Base-by-base conservation (phyloP, 1,140 invertebrate genomes). In the Conus betulinus region DNA sequence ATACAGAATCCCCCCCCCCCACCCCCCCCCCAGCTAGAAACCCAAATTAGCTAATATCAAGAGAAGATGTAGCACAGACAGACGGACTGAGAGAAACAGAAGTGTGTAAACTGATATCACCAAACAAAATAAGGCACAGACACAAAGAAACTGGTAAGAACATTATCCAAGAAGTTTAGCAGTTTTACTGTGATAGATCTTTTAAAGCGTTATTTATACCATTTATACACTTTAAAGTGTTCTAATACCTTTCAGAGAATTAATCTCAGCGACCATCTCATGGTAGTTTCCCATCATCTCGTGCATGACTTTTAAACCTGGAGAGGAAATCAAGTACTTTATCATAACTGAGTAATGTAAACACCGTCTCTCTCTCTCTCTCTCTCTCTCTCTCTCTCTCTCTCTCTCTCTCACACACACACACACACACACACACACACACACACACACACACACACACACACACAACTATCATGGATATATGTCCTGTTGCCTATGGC, bases 401-500 rank as follows among this genome's bases (percentile, higher is more conserved):
- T 23, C 8, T 74, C 7, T 74, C 7, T 8, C 60, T 67, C 60
- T 67, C 13, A 13, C 20, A 15, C 13, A 67, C 11, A 67, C 60
- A 67, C 60, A 25, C 71, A 74, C 71, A 74, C 71, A 74, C 71
- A 74, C 71, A 74, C 71, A 74, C 71, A 74, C 71, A 74, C 71
- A 74, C 71, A 74, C 25, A 5, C 71, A 74, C 6, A 74, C 71
- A 74, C 71, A 74, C 71, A 74, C 71, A 74, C 71, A 23, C 71
- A 74, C 71, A 74, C 20, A 74, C 20, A 74, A 74, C 13, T 39
- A 39, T 39, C 39, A 39, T 39, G 39, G 39, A 39, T 39, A 39
- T 39, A 39, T 39, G 39, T 39, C 39, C 39, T 39, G 39, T 39
- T 39, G 39, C 39, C 39, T 39, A 39, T 39, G 39, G 39, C 39